Base-by-base conservation (phyloP, 30 jellyfish, hydroid and myxozoan genomes). In the Turritopsis dohrnii region DNA sequence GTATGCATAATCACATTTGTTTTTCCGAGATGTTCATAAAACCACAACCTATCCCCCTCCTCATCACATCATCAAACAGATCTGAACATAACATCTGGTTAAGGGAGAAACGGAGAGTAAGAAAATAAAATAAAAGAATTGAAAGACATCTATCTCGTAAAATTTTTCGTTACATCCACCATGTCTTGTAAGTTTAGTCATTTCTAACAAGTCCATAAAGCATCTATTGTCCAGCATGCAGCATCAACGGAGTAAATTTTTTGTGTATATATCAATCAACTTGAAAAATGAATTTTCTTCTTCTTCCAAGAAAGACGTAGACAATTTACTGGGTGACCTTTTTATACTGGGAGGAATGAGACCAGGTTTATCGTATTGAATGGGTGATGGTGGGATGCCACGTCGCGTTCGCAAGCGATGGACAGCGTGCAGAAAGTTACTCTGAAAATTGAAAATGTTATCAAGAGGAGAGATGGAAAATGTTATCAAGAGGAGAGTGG, bases 251-350 rank as follows among this genome's bases (percentile, higher is more conserved):
- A 92, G 65, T 66, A 92, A 84, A 66, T 92, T 92, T 60, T 82
- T 84, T 1, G 96, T 79, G 75, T 26, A 92, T 7, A 74, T 74
- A 81, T 92, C 95, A 16, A 90, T 89, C 28, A 92, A 13, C 65
- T 84, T 84, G 74, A 66, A 82, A 16, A 92, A 54, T 29, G 92
- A 75, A 41, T 54, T 81, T 28, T 81, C 95, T 29, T 92, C 95
- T 28, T 84, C 95, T 25, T 84, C 96, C 53, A 83, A 53, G 54
- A 81, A 84, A 17, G 87, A 71, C 4, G 89, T 83, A 4, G 95
- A 85, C 5, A 87, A 77, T 54, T 87, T 87, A 75, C 98, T 92
- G n/a, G 98, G 95, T 1, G 96, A 87, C 5, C 98, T 76, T 53
- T 79, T 52, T 53, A 65, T 79, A 23, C 83, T 30, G 17, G 83